Evolutionary conservation across 2,888 invertebrate species (phyloP).

Genomic region (Hypena proboscidalis): DNA sequence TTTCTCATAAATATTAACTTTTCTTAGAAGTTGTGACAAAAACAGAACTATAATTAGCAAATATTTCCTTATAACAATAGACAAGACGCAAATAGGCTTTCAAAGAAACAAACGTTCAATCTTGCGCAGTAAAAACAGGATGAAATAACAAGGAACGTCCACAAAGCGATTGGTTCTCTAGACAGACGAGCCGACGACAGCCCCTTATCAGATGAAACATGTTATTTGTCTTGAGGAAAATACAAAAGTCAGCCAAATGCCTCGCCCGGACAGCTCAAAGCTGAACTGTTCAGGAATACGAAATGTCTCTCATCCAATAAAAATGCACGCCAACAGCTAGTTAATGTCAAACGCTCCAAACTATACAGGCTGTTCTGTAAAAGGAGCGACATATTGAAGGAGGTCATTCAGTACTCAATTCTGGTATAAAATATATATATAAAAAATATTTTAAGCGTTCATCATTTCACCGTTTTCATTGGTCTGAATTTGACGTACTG

Average conservation of each 20-base stretch:
- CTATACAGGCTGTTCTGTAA: constrained; percentile 36
- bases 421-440: too few relatives aligned
- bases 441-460: too few relatives aligned
- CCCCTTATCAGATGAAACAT: constrained; percentile 78
- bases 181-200: constrained; percentile 77
- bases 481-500: too few relatives aligned
- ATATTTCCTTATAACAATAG: constrained; percentile 30
- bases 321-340: constrained; percentile 53
- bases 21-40: constrained; percentile 6
- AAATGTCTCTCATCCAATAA: constrained; percentile 54
- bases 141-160: constrained; percentile 65
- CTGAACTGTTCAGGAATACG: constrained; percentile 61
- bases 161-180: constrained; percentile 70
- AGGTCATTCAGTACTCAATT: too few relatives aligned
- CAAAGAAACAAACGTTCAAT: constrained; percentile 50
- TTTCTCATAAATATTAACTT: too few relatives aligned
- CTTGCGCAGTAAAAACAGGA: constrained; percentile 65
- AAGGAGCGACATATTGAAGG: too few relatives aligned
- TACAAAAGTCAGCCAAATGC: constrained; percentile 72
- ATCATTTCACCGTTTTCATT: too few relatives aligned
- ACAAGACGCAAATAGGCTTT: constrained; percentile 44
- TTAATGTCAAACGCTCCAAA: constrained; percentile 48
- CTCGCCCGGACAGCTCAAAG: constrained; percentile 62
- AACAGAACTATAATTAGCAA: constrained; percentile 21
- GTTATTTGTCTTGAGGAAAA: constrained; percentile 75